Conservation (phyloP, 2,113 vertebrate genomes). For the Chamaetylas fuelleborni region DNA sequence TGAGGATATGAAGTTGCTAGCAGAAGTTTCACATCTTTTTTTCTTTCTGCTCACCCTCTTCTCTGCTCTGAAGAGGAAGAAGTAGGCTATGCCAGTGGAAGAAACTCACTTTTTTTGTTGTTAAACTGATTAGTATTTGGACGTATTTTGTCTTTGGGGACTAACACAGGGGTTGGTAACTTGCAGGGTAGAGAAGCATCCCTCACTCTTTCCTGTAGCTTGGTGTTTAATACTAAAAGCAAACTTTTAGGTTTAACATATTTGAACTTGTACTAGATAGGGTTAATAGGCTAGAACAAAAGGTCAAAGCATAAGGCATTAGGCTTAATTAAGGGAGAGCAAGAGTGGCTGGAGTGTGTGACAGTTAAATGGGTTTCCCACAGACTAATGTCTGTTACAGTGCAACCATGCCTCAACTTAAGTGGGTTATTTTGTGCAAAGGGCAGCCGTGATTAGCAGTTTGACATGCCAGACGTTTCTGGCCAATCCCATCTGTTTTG, state of each 20-base stretch:
- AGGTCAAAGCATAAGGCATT: constrained; percentile 84
- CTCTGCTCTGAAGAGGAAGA: neutral
- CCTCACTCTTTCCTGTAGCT: constrained; percentile 26
- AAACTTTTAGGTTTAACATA: constrained; percentile 78
- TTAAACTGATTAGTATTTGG: neutral
- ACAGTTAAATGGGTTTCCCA: constrained; percentile 86
- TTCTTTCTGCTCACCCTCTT: neutral
- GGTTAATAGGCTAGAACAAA: constrained; percentile 83
- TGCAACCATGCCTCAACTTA: constrained; percentile 89
- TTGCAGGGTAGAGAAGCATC: neutral
- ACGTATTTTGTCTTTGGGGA: neutral
- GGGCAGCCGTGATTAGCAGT: constrained; percentile 83
- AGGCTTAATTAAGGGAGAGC: constrained; percentile 84
- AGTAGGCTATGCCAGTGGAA: neutral
- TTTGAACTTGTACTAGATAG: constrained; percentile 81
- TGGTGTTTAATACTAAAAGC: constrained; percentile 72
- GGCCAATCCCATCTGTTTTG: constrained; percentile 90
- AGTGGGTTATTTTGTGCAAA: constrained; percentile 87
- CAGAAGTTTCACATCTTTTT: neutral
- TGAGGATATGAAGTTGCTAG: neutral
- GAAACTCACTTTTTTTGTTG: neutral
- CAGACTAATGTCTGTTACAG: constrained; percentile 81
- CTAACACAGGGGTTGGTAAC: neutral
- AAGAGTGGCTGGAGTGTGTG: constrained; percentile 79
- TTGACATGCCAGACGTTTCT: constrained; percentile 93